Conservation (phyloP, 1,140 invertebrate species). For the roundworm (Caenorhabditis elegans) region DNA sequence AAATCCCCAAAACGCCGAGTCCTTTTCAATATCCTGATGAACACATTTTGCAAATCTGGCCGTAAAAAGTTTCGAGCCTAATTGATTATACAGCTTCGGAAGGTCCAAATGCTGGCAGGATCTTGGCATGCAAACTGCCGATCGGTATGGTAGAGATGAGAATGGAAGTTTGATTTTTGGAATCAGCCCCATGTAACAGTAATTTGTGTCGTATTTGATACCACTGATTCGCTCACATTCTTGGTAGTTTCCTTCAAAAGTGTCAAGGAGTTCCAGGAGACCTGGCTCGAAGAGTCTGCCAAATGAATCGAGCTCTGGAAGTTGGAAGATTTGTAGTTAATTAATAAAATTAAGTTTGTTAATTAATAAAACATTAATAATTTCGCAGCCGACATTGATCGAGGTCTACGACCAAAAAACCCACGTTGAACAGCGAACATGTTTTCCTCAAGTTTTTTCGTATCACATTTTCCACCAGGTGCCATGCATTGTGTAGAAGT, state of each 20-base stretch:
- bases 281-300: not conserved
- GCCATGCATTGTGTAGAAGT: not conserved
- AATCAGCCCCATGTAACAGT: not conserved
- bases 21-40: not conserved
- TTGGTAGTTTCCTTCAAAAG: not conserved
- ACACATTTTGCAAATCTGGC: not conserved
- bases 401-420: too few species aligned
- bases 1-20: not conserved
- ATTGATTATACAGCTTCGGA: not conserved
- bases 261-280: not conserved
- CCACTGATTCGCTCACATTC: not conserved
- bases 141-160: not conserved
- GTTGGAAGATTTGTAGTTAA: too few species aligned
- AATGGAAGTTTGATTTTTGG: not conserved
- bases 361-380: too few species aligned
- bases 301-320: not conserved
- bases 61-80: not conserved
- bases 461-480: not conserved
- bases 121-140: not conserved
- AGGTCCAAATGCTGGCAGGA: not conserved
- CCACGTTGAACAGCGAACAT: not conserved
- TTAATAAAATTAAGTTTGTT: too few species aligned
- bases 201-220: not conserved
- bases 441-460: not conserved
- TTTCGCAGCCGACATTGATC: too few species aligned